Conservation (phyloP, 2,888 invertebrate species). For the Aquatica leii region DNA sequence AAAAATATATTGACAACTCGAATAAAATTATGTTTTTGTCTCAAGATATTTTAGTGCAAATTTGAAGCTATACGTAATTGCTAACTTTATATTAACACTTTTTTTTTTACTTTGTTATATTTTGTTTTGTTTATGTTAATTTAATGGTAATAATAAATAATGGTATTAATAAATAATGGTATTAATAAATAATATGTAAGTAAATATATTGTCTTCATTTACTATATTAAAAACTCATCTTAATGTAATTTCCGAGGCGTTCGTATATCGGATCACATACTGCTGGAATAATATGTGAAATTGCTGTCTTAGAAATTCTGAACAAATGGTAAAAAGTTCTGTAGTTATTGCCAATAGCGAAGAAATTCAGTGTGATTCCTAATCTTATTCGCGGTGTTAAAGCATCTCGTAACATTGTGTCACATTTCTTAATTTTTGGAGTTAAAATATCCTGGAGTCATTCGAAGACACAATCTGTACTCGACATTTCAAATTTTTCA, state of each 20-base stretch:
- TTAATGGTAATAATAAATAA: no score
- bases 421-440: not conserved
- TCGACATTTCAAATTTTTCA: no score
- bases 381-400: not conserved
- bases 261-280: not conserved
- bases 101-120: not conserved
- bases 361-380: conserved; percentile 3
- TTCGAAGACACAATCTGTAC: not conserved
- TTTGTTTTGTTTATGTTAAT: not conserved
- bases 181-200: not conserved
- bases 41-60: not conserved
- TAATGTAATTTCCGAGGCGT: not conserved
- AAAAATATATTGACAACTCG: not conserved
- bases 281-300: no score
- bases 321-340: not conserved
- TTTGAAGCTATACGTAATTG: no score
- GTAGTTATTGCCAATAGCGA: conserved; percentile 7
- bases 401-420: not conserved
- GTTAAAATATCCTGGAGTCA: not conserved
- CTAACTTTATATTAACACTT: not conserved
- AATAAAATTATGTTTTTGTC: not conserved
- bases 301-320: not conserved
- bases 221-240: not conserved
- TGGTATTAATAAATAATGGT: no score
- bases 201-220: not conserved